These are phyloP conservation scores for Serripes groenlandicus DNA, from an alignment of 2,888 invertebrate genomes.

Conservation along the genomic window DNA sequence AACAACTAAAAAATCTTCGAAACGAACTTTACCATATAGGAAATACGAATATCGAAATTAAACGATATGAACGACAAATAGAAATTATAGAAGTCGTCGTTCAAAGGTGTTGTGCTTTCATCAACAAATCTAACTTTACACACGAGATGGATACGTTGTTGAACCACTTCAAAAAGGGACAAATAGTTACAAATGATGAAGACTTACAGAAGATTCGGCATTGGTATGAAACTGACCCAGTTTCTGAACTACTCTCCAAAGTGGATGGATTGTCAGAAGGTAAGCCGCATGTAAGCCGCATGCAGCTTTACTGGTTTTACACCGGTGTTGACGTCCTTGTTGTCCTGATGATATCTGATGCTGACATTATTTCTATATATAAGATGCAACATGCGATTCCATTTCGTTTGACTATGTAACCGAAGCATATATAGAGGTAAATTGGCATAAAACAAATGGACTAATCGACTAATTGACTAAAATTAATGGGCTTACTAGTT, in stretches of 20 bases:
- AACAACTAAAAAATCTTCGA: not conserved
- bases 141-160: not conserved
- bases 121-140: not conserved
- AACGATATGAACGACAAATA: not conserved
- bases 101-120: not conserved
- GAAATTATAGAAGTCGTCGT: not conserved
- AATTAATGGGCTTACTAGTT: too few species aligned
- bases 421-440: too few species aligned
- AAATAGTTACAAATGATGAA: not conserved
- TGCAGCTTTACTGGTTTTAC: too few species aligned
- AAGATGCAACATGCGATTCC: too few species aligned
- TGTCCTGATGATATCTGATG: too few species aligned
- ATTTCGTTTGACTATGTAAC: too few species aligned
- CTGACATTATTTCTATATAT: too few species aligned
- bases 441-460: too few species aligned
- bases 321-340: too few species aligned
- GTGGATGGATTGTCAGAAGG: conserved; percentile 4
- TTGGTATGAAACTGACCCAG: conserved; percentile 8
- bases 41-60: conserved; percentile 6
- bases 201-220: not conserved
- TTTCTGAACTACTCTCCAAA: not conserved
- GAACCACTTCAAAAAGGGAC: not conserved
- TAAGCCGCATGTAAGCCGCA: too few species aligned
- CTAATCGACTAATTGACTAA: too few species aligned
- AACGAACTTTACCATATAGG: not conserved